Conservation (phyloP, 2,113 vertebrate species). For the Coracopsis vasa region DNA sequence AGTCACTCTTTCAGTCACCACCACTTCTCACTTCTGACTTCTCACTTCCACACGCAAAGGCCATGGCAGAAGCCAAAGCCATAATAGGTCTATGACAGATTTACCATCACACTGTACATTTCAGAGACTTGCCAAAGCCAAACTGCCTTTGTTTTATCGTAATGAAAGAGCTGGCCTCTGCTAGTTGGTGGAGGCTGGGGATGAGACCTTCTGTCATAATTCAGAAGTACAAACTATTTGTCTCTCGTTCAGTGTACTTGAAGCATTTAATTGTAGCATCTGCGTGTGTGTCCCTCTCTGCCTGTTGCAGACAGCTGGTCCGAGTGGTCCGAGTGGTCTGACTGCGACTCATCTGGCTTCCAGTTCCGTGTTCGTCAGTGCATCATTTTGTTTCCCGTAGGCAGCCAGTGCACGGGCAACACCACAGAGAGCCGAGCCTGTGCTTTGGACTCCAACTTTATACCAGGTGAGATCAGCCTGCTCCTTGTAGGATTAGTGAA, state of each 20-base stretch:
- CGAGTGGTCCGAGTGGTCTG: slow-evolving; percentile 91
- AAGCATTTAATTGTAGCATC: background rate
- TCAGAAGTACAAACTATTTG: background rate
- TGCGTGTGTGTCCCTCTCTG: background rate
- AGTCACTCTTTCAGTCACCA: background rate
- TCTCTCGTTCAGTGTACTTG: fast-evolving
- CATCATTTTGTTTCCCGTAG: slow-evolving; percentile 86
- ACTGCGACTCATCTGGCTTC: slow-evolving; percentile 81
- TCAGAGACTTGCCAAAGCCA: background rate
- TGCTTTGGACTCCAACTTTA: slow-evolving; percentile 85
- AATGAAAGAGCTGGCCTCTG: background rate
- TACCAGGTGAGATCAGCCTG: slow-evolving; percentile 83
- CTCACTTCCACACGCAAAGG: background rate
- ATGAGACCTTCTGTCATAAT: background rate
- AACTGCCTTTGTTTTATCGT: fast-evolving
- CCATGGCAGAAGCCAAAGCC: background rate
- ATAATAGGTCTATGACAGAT: fast-evolving
- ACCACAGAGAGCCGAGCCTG: slow-evolving; percentile 84
- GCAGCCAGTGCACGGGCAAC: slow-evolving; percentile 91
- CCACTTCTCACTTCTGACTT: fast-evolving
- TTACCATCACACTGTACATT: background rate
- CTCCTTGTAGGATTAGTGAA: background rate
- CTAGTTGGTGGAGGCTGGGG: background rate
- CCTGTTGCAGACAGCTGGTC: slow-evolving; percentile 91
- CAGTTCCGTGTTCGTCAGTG: slow-evolving; percentile 88